A percentile compares a stretch with the other conserved stretches of the same genome.
Evolutionary conservation across 2,888 invertebrate genomes (phyloP).

Genomic region (Cantharis lateralis): DNA sequence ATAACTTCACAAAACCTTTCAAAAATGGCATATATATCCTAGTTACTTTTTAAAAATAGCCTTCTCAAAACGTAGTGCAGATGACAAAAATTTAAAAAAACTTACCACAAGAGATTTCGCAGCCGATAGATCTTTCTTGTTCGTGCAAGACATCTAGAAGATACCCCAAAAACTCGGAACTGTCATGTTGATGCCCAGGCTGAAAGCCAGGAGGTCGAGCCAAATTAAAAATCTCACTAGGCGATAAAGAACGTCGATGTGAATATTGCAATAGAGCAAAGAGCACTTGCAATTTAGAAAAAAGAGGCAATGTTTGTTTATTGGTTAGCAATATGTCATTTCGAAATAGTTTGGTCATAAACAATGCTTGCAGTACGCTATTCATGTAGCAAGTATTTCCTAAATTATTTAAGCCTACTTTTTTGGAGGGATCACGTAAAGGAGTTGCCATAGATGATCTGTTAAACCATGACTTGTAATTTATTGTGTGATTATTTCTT

Average conservation of each 20-base stretch:
- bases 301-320: constrained; percentile 62
- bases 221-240: constrained; percentile 70
- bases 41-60: neutral
- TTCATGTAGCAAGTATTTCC: constrained; percentile 93
- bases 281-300: constrained; percentile 67
- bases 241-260: constrained; percentile 68
- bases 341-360: constrained; percentile 80
- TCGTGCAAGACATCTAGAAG: constrained; percentile 75
- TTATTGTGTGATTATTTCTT: constrained; percentile 46
- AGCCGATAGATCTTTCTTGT: constrained; percentile 60
- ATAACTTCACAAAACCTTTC: too few relatives aligned
- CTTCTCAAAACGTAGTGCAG: neutral
- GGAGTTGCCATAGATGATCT: constrained; percentile 38
- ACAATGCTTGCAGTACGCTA: constrained; percentile 81
- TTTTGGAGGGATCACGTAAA: constrained; percentile 51
- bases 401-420: constrained; percentile 79
- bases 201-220: constrained; percentile 80
- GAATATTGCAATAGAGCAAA: constrained; percentile 77
- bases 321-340: constrained; percentile 66
- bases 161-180: constrained; percentile 83
- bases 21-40: too few relatives aligned
- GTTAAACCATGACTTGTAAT: constrained; percentile 53
- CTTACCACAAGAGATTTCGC: neutral
- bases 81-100: neutral
- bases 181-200: constrained; percentile 82